Conservation (phyloP, 2,888 invertebrate species). For the Drosophila basisetae region DNA sequence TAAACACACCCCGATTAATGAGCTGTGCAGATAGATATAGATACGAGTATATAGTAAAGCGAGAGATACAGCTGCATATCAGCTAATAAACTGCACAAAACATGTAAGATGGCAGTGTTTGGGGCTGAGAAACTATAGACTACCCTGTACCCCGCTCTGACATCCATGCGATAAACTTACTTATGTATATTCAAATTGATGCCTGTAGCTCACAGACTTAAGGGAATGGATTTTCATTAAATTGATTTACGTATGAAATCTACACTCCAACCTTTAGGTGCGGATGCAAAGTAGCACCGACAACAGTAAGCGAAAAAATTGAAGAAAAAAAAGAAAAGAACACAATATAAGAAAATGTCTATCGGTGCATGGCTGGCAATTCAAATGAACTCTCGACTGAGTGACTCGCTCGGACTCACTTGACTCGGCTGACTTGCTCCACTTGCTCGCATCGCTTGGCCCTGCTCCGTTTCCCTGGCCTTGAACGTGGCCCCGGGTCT, state of each 20-base stretch:
- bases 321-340: background rate
- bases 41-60: background rate
- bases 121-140: background rate
- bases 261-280: background rate
- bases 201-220: background rate
- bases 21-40: conserved; percentile 2
- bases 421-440: conserved; percentile 39
- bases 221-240: background rate
- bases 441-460: conserved; percentile 25
- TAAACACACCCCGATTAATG: conserved; percentile 33
- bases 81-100: background rate
- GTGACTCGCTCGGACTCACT: conserved; percentile 35
- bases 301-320: background rate
- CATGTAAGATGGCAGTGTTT: background rate
- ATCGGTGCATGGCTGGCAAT: conserved; percentile 37
- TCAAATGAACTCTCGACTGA: conserved; percentile 34
- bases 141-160: background rate
- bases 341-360: conserved; percentile 15
- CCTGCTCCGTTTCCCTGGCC: conserved; percentile 47
- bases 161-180: too few relatives aligned
- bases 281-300: background rate
- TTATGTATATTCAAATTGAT: background rate
- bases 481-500: conserved; percentile 37
- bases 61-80: background rate
- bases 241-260: background rate